A percentile compares a stretch with the other conserved stretches of the same genome.
Conservation (phyloP, 37 sponge, comb jelly and placozoan genomes). For the Eunapius fragilis region DNA sequence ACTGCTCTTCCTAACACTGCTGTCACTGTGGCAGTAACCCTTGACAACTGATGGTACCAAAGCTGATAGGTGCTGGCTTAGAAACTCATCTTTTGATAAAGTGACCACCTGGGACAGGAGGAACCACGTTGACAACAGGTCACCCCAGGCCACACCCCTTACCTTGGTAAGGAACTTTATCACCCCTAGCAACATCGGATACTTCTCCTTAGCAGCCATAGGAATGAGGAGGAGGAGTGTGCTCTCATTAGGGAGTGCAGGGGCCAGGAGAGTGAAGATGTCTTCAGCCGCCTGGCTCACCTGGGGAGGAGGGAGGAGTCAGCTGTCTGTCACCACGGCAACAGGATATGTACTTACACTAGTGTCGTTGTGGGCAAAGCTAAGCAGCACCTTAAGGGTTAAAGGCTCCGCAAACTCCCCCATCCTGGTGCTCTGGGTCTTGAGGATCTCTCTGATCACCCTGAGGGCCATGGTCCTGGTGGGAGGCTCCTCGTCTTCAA, state of each 20-base stretch:
- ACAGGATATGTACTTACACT: constrained; percentile 21
- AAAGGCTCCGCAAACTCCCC: constrained; percentile 64
- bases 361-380: constrained; percentile 49
- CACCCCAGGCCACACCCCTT: not conserved
- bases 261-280: constrained; percentile 59
- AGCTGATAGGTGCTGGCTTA: constrained; percentile 17
- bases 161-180: constrained; percentile 86
- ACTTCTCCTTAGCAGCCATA: constrained; percentile 47
- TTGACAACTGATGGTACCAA: constrained; percentile 49
- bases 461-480: constrained; percentile 40
- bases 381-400: constrained; percentile 55
- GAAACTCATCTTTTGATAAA: constrained; percentile 7
- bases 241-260: constrained; percentile 47
- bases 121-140: no score
- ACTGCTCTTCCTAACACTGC: constrained; percentile 84
- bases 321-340: not conserved
- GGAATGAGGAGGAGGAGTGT: constrained; percentile 60
- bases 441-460: constrained; percentile 70
- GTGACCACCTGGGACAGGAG: constrained; percentile 22
- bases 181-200: constrained; percentile 63
- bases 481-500: constrained; percentile 34
- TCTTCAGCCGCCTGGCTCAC: constrained; percentile 82
- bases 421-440: constrained; percentile 33
- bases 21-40: constrained; percentile 79
- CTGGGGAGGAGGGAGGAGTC: not conserved